phyloP scores from a whole-genome alignment of 2,888 invertebrate genomes.

The Selenia dentaria region DNA sequence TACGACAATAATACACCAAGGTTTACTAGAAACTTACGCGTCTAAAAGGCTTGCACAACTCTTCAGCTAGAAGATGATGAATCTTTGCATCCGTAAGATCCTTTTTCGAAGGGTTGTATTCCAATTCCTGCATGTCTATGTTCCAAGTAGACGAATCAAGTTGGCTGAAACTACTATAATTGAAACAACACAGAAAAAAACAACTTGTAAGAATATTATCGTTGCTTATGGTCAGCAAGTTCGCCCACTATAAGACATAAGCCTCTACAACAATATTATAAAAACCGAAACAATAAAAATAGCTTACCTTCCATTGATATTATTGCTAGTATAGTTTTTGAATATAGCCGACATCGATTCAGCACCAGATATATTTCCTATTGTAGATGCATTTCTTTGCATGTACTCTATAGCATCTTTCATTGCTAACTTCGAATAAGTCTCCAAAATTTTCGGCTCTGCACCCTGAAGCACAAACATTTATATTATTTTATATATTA shows the following conservation, averaged over 20 bases:
- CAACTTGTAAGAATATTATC: neutral
- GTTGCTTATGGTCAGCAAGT: neutral
- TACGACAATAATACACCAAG: neutral
- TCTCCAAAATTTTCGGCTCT: conserved; percentile 97
- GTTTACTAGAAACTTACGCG: conserved; percentile 85
- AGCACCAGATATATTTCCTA: conserved; percentile 94
- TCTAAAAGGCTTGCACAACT: conserved; percentile 94
- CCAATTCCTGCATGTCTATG: conserved; percentile 96
- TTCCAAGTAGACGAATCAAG: conserved; percentile 94
- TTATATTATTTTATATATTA: neutral
- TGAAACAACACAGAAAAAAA: conserved; percentile 13
- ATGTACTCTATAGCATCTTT: conserved; percentile 97
- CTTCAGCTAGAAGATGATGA: conserved; percentile 95
- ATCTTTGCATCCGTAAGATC: conserved; percentile 97
- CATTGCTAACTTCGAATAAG: conserved; percentile 96
- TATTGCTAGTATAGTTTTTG: conserved; percentile 93
- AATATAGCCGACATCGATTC: conserved; percentile 97
- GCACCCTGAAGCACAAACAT: conserved; percentile 82
- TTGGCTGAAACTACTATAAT: conserved; percentile 88
- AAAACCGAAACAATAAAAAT: neutral
- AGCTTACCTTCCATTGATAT: conserved; percentile 92
- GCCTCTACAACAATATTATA: neutral
- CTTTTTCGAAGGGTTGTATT: conserved; percentile 96
- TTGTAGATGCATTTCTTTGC: conserved; percentile 93
- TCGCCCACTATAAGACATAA: neutral